Percentiles rank a stretch among this genome's conserved stretches.
These are phyloP conservation scores for Brenthis daphne DNA, from an alignment of 2,888 invertebrate species.

Conservation along the genomic window DNA sequence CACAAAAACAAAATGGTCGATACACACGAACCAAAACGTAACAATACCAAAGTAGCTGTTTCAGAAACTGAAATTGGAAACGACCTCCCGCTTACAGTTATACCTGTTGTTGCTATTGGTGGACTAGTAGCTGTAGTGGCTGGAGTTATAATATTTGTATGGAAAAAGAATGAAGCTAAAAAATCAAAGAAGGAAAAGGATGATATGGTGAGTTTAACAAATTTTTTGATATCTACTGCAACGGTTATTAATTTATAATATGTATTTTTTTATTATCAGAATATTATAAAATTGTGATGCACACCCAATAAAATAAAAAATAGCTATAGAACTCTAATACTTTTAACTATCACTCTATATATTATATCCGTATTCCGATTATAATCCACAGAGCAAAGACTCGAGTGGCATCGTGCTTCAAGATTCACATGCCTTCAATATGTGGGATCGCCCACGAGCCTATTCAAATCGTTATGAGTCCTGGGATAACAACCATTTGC, in stretches of 20 bases:
- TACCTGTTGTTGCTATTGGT: slow-evolving; percentile 87
- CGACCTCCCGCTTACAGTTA: slow-evolving; percentile 83
- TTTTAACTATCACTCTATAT: not conserved
- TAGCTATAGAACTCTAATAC: not conserved
- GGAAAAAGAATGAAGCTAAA: slow-evolving; percentile 85
- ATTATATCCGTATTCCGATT: slow-evolving; percentile 43
- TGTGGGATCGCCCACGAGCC: slow-evolving; percentile 91
- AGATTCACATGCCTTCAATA: slow-evolving; percentile 85
- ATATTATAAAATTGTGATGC: not conserved
- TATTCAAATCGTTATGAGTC: slow-evolving; percentile 92
- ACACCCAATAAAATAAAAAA: not conserved
- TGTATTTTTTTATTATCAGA: too few species aligned
- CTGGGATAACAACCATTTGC: slow-evolving; percentile 84
- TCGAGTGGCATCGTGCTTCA: slow-evolving; percentile 85
- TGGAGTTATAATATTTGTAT: slow-evolving; percentile 85
- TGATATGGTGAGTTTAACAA: slow-evolving; percentile 84
- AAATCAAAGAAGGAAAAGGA: slow-evolving; percentile 87
- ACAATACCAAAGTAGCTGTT: slow-evolving; percentile 51
- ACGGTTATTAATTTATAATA: not conserved
- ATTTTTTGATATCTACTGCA: not conserved
- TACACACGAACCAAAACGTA: slow-evolving; percentile 52
- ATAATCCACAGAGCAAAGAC: slow-evolving; percentile 87
- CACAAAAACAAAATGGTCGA: slow-evolving; percentile 48
- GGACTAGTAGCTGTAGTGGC: slow-evolving; percentile 86
- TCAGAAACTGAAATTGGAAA: slow-evolving; percentile 62